These are phyloP conservation scores for Melieria omissa DNA, from an alignment of 2,888 invertebrate species.

Conservation along the genomic window DNA sequence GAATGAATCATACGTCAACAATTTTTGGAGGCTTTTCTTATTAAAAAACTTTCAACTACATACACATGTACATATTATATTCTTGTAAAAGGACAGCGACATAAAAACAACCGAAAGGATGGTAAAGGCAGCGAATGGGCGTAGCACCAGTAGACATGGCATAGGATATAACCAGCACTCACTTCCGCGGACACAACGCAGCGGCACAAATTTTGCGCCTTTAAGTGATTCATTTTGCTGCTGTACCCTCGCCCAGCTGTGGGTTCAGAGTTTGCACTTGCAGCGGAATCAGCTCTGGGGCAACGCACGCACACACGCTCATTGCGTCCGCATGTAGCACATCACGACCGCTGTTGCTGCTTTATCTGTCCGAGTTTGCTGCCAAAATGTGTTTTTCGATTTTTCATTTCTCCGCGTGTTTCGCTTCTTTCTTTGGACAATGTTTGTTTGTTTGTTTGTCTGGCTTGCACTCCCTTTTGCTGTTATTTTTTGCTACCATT, in stretches of 20 bases:
- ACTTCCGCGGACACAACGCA: not conserved
- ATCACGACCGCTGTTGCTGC: not conserved
- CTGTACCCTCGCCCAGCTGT: not conserved
- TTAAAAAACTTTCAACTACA: too few relatives aligned
- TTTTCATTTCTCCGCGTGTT: not conserved
- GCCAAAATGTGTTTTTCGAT: not conserved
- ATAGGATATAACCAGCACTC: too few relatives aligned
- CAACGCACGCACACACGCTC: not conserved
- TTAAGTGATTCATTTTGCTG: slow-evolving; percentile 1
- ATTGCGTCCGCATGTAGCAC: not conserved
- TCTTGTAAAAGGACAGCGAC: too few relatives aligned
- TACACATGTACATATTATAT: too few relatives aligned
- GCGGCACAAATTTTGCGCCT: slow-evolving; percentile 7
- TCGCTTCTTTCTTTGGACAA: not conserved
- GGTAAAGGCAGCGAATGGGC: too few relatives aligned
- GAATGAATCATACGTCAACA: too few relatives aligned
- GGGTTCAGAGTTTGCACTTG: not conserved
- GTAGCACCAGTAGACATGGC: too few relatives aligned
- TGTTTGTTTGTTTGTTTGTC: slow-evolving; percentile 18
- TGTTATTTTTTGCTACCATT: slow-evolving; percentile 61
- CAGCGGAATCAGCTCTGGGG: not conserved
- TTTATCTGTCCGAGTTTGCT: slow-evolving; percentile 1
- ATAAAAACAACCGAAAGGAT: too few relatives aligned
- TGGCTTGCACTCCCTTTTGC: slow-evolving; percentile 51
- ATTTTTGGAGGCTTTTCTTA: too few relatives aligned